Base-by-base conservation (phyloP, 2,113 vertebrate species). In the Paramormyrops kingsleyae region DNA sequence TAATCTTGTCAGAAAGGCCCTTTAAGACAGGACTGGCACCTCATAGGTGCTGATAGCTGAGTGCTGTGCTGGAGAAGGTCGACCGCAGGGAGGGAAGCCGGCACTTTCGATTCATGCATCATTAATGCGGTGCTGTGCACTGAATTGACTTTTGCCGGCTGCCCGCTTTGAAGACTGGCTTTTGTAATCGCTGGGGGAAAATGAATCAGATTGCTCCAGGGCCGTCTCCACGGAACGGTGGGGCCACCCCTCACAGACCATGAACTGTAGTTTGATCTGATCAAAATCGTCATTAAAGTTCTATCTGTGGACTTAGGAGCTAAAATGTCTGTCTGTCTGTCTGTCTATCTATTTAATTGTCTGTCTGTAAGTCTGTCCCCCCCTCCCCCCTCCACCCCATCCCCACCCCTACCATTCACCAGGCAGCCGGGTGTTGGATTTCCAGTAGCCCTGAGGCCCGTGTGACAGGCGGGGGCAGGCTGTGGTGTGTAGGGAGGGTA, bases 1-100 rank as follows among this genome's bases (percentile, higher is more conserved):
- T 87, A 89, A 91, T 90, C 86, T 91, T 90, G 92, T 91, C 91
- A 66, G 85, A 89, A 74, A 59, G 74, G 62, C 87, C 84, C 0
- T 90, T 87, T 91, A 91, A 91, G 89, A 91, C 90, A 89, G 91
- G 90, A 91, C 6, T 91, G 90, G 92, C 91, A 42, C 52, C 88
- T 47, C 24, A 9, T 27, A 90, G 46, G 50, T 70, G n/a, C 17
- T 24, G 35, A n/a, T 42, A 42, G 44, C 8, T 12, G 39, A n/a
- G 46, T 53, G 84, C 46, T 56, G 47, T 6, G 27, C 39, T 10
- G 21, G n/a, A 52, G 50, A 87, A 74, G 84, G 83, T 35, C 1
- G 4, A 24, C 39, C 46, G 15, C 83, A 39, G 42, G 17, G 62
- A 8, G 5, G 74, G 24, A 46, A 27, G 35, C 39, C 10, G 3